Evolutionary conservation across 2,888 invertebrate species (phyloP), one percentile per base, ranked within the genome.

Genomic region (Phorcus lineatus): DNA sequence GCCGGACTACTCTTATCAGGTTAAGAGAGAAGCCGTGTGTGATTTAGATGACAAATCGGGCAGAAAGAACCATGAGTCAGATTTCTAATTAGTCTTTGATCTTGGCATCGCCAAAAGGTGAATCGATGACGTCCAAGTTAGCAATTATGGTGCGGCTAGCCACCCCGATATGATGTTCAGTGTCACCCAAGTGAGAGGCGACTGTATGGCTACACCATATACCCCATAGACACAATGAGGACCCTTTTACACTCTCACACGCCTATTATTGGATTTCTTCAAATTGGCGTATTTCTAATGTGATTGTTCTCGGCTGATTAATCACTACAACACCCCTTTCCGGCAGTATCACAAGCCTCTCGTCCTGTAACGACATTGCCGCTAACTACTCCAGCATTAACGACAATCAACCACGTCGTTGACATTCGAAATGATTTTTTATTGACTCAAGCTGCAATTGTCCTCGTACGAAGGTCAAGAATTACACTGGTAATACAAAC

Each of bases 61-160:
- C 70, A 70, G 31, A 70, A 31, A 36, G 70, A 31, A 70, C 19
- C 70, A 70, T 70, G 70, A 70, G 36, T 70, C 70, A 70, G n/a
- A 70, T 70, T 70, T 19, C 70, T 70, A 70, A 70, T 70, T 40
- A 70, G 36, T 70, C 70, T 70, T 70, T 70, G 70, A 70, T 70
- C 70, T 19, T 70, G 31, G 40, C 70, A 36, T 70, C 36, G 70
- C 70, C 70, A 36, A 36, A 70, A 70, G 70, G 70, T 70, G 36
- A 70, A 70, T 40, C 31, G 40, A 70, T 70, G 70, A 70, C 70
- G 36, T 36, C 19, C 31, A 70, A 70, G 40, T 36, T 70, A 40
- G 13, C 40, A 70, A 36, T 70, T 31, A 19, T n/a, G 19, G 19
- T 36, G 70, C 36, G 17, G 36, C 40, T 31, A 62, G 62, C 70